phyloP scores from a whole-genome alignment of 2,113 vertebrate species.

The Lampris megalopsis region DNA sequence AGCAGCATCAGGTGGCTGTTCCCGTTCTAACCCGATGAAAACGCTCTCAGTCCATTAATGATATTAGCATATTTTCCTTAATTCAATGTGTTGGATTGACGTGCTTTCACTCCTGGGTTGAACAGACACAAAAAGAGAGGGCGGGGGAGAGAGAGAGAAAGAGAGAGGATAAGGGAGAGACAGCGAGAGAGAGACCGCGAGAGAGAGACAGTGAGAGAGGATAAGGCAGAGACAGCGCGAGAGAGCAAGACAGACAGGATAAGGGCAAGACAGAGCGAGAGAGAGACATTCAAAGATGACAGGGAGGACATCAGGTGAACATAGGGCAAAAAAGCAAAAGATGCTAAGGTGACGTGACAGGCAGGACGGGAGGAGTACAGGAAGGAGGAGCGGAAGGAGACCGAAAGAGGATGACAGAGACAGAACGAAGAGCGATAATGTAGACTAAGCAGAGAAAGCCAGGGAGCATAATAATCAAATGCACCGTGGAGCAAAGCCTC shows the following conservation, averaged over 20 bases:
- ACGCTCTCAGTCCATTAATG: too few species aligned
- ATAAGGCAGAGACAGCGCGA: too few species aligned
- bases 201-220: too few species aligned
- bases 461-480: slow-evolving; percentile 52
- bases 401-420: neutral
- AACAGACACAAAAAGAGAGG: too few species aligned
- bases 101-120: too few species aligned
- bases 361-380: slow-evolving; percentile 12
- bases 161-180: neutral
- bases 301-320: slow-evolving; percentile 17
- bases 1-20: too few species aligned
- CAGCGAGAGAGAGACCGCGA: too few species aligned
- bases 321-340: neutral
- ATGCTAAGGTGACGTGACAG: slow-evolving; percentile 40
- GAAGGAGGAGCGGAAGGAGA: slow-evolving; percentile 6
- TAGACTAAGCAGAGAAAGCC: slow-evolving; percentile 41
- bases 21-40: too few species aligned
- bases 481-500: slow-evolving; percentile 28
- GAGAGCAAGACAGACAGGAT: neutral
- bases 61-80: too few species aligned
- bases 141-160: neutral
- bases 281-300: neutral
- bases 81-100: too few species aligned
- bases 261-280: neutral
- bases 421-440: slow-evolving; percentile 8